phyloP scores from a whole-genome alignment of 2,888 invertebrate species.

The Ophioninae sp. region DNA sequence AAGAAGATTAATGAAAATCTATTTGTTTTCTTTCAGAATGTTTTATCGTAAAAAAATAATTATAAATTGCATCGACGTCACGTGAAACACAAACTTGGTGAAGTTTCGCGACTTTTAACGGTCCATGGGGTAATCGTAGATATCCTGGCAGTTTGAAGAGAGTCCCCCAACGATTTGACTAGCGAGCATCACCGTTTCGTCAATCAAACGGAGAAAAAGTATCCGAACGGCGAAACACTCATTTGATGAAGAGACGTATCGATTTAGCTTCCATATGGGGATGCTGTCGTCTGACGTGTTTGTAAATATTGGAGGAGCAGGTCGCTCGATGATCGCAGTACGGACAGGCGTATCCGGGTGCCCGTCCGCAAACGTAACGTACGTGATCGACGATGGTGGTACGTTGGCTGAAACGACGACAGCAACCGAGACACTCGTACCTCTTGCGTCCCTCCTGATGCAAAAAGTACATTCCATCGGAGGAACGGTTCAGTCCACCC shows the following conservation, averaged over 20 bases:
- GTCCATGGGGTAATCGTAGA: no score
- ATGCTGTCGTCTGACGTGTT: slow-evolving; percentile 54
- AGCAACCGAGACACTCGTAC: slow-evolving; percentile 34
- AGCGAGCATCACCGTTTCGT: background rate
- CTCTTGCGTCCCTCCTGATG: slow-evolving; percentile 30
- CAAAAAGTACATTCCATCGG: slow-evolving; percentile 23
- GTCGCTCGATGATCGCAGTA: slow-evolving; percentile 50
- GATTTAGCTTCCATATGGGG: slow-evolving; percentile 52
- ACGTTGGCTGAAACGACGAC: slow-evolving; percentile 39
- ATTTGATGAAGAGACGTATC: slow-evolving; percentile 39
- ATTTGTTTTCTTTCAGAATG: background rate
- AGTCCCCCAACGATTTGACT: background rate
- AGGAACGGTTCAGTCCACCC: slow-evolving; percentile 18
- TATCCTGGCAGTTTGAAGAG: no score
- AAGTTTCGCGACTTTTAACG: background rate
- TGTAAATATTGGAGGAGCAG: slow-evolving; percentile 55
- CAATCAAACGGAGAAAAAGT: background rate
- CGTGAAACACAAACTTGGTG: background rate
- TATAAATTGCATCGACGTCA: background rate
- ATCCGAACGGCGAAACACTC: background rate
- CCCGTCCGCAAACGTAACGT: slow-evolving; percentile 71
- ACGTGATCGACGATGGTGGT: slow-evolving; percentile 65
- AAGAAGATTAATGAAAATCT: background rate
- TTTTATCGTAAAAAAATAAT: slow-evolving; percentile 13
- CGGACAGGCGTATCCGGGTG: slow-evolving; percentile 68